These are phyloP conservation scores for Calidris pygmaea DNA, from an alignment of 2,113 vertebrate genomes.

Conservation along the genomic window DNA sequence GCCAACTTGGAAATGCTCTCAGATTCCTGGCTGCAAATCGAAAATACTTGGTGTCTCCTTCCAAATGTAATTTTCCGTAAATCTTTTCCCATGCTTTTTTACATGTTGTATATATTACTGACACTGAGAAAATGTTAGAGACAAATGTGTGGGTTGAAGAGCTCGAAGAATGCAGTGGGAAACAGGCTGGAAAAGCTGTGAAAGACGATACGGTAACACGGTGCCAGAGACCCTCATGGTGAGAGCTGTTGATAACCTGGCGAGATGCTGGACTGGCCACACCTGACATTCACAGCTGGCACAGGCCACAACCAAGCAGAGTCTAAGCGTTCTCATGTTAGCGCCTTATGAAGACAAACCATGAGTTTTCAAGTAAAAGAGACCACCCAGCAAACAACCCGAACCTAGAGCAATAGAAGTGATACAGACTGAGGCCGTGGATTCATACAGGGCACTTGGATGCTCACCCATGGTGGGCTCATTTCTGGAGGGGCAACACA, in stretches of 20 bases:
- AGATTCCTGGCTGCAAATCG: neutral
- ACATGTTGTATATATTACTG: neutral
- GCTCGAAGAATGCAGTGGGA: neutral
- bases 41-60: neutral
- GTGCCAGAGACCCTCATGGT: neutral
- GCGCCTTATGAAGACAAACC: neutral
- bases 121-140: neutral
- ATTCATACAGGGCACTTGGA: neutral
- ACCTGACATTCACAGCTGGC: neutral
- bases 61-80: neutral
- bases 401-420: neutral
- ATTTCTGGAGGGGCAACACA: neutral
- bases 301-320: neutral
- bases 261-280: neutral
- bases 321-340: neutral
- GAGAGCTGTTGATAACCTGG: neutral
- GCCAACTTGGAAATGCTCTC: neutral
- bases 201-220: neutral
- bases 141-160: neutral
- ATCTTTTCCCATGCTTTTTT: neutral
- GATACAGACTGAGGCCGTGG: neutral
- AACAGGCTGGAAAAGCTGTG: neutral
- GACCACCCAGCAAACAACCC: neutral
- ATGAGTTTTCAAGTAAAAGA: neutral
- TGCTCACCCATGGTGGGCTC: fast-evolving